Conservation (phyloP, 1,140 invertebrate genomes). For the Heliconius hermathena region DNA sequence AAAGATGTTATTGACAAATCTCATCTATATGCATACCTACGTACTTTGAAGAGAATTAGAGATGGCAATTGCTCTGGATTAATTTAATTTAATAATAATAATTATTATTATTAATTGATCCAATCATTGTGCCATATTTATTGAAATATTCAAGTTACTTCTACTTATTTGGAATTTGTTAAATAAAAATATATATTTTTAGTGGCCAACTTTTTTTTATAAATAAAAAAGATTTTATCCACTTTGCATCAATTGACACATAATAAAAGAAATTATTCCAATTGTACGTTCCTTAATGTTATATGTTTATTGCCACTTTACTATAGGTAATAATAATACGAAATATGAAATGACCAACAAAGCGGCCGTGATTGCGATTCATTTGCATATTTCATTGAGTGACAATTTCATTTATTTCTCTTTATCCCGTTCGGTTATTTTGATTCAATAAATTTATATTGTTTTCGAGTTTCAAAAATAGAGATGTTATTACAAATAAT, state of each 20-base stretch:
- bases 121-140: no score
- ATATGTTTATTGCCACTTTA: not conserved
- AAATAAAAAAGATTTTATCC: no score
- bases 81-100: no score
- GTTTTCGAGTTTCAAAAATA: not conserved
- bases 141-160: no score
- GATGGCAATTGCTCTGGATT: no score
- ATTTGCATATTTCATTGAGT: conserved; percentile 7
- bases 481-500: not conserved
- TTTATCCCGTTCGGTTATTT: not conserved
- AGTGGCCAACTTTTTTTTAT: no score
- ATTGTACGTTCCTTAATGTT: not conserved
- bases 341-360: conserved; percentile 12
- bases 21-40: no score
- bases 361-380: conserved; percentile 4
- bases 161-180: no score
- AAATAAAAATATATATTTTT: no score
- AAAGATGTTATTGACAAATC: no score
- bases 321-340: not conserved
- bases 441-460: not conserved
- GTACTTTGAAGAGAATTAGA: no score
- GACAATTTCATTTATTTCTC: conserved; percentile 13
- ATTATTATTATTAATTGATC: no score
- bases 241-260: not conserved
- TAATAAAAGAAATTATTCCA: not conserved